These are phyloP conservation scores for Pandemis corylana DNA, from an alignment of 2,888 invertebrate species.

Conservation along the genomic window DNA sequence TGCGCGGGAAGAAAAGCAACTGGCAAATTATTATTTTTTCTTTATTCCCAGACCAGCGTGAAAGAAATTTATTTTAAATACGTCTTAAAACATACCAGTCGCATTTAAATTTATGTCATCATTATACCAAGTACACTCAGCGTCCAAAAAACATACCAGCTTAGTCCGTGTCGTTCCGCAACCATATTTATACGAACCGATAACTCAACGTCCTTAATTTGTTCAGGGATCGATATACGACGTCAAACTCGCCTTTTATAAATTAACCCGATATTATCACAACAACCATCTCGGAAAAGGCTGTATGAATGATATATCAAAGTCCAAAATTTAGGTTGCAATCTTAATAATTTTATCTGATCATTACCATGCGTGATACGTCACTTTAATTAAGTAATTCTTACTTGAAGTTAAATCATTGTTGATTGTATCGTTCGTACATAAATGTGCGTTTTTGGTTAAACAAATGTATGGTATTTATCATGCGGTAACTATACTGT, in stretches of 20 bases:
- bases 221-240: slow-evolving; percentile 63
- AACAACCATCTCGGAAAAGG: slow-evolving; percentile 46
- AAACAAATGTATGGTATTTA: slow-evolving; percentile 61
- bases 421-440: slow-evolving; percentile 52
- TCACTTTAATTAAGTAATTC: slow-evolving; percentile 68
- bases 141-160: slow-evolving; percentile 40
- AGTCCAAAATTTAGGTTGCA: slow-evolving; percentile 72
- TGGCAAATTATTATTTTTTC: too few relatives aligned
- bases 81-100: not conserved
- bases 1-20: too few relatives aligned
- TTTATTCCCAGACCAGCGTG: too few relatives aligned
- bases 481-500: slow-evolving; percentile 59
- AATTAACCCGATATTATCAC: slow-evolving; percentile 68
- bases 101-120: slow-evolving; percentile 24
- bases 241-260: slow-evolving; percentile 65
- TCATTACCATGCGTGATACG: slow-evolving; percentile 57
- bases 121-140: slow-evolving; percentile 27
- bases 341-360: slow-evolving; percentile 75
- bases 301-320: slow-evolving; percentile 76
- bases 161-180: slow-evolving; percentile 31
- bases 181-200: slow-evolving; percentile 49
- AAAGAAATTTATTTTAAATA: not conserved
- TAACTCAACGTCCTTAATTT: slow-evolving; percentile 61
- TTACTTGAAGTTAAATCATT: slow-evolving; percentile 48
- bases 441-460: slow-evolving; percentile 50